A percentile compares a stretch with the other conserved stretches of the same genome.
Conservation (phyloP, 2,797 vertebrate genomes). For the Clangula hyemalis region DNA sequence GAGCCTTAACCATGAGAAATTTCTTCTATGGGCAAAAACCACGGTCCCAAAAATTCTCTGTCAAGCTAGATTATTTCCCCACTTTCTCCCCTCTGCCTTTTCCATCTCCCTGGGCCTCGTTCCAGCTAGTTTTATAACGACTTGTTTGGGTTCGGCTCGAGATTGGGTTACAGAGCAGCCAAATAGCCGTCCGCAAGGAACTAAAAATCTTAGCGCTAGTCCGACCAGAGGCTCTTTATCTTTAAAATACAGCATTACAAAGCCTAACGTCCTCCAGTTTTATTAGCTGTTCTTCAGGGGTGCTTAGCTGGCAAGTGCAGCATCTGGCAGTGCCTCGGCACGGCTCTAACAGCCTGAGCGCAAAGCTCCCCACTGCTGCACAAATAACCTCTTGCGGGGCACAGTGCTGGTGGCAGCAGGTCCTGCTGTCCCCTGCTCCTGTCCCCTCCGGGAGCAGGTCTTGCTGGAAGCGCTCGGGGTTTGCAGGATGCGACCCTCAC, state of each 20-base stretch:
- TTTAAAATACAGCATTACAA: neutral
- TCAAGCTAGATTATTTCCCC: neutral
- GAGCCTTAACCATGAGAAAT: conserved; percentile 20
- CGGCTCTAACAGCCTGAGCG: neutral
- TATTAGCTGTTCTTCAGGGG: neutral
- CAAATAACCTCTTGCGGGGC: neutral
- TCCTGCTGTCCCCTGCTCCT: neutral
- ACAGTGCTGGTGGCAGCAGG: rapidly evolving
- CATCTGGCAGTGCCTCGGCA: neutral
- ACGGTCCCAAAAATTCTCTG: neutral
- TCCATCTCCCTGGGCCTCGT: rapidly evolving
- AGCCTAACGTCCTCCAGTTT: neutral
- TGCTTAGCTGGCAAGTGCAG: conserved; percentile 47
- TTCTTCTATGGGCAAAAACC: neutral
- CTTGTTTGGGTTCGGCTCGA: neutral
- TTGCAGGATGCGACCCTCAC: neutral
- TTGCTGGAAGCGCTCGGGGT: neutral
- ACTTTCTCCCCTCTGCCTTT: neutral
- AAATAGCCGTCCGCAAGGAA: neutral
- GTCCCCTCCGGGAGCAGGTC: neutral
- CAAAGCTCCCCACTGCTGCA: neutral
- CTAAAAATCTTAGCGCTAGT: neutral
- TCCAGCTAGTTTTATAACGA: neutral
- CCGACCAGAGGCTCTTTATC: neutral
- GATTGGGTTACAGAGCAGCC: neutral